Conservation (phyloP, 2,113 vertebrate species). For the Onychostoma macrolepis region DNA sequence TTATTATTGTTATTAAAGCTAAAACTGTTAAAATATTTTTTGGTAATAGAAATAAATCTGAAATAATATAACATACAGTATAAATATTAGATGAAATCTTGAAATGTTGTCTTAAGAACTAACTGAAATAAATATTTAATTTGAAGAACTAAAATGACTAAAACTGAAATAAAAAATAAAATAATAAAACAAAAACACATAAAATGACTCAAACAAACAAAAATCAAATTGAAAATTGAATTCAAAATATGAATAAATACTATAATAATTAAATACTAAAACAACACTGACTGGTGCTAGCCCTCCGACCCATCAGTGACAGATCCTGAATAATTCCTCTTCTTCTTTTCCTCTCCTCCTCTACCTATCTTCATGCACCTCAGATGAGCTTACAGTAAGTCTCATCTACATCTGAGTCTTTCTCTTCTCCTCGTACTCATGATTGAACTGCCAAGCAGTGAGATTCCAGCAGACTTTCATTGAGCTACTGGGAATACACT, state of each 20-base stretch:
- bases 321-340: neutral
- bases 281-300: neutral
- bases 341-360: neutral
- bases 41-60: neutral
- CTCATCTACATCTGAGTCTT: conserved; percentile 14
- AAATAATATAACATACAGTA: neutral
- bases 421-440: neutral
- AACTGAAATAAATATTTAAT: neutral
- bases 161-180: neutral
- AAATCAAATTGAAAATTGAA: neutral
- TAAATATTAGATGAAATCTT: neutral
- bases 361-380: conserved; percentile 35
- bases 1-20: neutral
- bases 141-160: neutral
- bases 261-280: neutral
- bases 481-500: conserved; percentile 16
- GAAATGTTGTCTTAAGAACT: neutral
- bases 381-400: neutral
- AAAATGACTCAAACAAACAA: neutral
- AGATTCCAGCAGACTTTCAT: conserved; percentile 7
- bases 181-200: neutral
- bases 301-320: neutral
- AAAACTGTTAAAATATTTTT: neutral
- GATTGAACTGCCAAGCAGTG: neutral
- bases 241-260: neutral